Percentiles rank a stretch among this genome's conserved stretches.
phyloP scores from a whole-genome alignment of 2,113 vertebrate species.

The Phyllostomus discolor region DNA sequence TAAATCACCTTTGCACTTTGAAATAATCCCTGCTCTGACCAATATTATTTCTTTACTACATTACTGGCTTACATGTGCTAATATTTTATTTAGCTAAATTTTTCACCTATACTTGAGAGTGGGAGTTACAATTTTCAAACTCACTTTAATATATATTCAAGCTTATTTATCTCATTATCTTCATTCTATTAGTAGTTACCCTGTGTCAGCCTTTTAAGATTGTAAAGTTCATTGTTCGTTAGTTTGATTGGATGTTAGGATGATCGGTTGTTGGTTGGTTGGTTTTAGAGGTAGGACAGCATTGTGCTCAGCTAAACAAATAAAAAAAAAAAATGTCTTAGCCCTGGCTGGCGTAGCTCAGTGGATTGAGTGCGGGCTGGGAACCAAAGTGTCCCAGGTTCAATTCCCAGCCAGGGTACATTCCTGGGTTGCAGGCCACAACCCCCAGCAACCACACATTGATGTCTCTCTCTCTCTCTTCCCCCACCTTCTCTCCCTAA shows the following conservation, averaged over 20 bases:
- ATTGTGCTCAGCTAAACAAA: not conserved
- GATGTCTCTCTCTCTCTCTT: too few species aligned
- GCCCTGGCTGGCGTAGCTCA: too few species aligned
- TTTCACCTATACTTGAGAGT: not conserved
- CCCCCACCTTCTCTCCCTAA: too few species aligned
- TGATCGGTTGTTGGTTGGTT: not conserved
- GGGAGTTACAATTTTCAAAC: not conserved
- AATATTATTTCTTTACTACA: not conserved
- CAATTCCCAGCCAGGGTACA: too few species aligned
- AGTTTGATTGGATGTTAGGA: not conserved
- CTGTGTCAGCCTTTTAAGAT: not conserved
- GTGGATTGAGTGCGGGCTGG: too few species aligned
- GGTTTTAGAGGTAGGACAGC: not conserved
- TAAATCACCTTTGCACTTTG: not conserved
- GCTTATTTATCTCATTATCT: not conserved
- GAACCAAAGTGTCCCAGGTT: too few species aligned
- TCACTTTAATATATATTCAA: conserved; percentile 12
- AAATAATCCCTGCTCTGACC: not conserved
- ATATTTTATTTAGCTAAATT: not conserved
- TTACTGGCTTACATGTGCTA: not conserved
- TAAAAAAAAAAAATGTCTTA: not conserved
- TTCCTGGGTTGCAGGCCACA: too few species aligned
- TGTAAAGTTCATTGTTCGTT: not conserved
- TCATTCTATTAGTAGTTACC: not conserved
- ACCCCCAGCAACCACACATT: too few species aligned